Conservation (phyloP, 2,888 invertebrate genomes). For the Synergus umbraculus region DNA sequence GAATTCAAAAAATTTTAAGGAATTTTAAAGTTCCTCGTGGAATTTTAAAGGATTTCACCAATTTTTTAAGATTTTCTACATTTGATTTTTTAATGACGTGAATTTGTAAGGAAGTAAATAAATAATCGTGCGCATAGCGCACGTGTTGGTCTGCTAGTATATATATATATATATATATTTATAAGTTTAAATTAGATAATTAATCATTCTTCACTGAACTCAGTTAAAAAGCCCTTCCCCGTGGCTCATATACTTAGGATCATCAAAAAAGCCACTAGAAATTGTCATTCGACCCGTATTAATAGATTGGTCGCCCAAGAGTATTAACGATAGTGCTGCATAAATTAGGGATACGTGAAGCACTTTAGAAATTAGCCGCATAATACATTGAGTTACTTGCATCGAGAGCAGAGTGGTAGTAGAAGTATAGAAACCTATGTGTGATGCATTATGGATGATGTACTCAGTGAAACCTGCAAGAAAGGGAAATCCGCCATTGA, state of each 20-base stretch:
- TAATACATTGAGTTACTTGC: conserved; percentile 68
- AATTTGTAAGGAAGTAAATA: too few relatives aligned
- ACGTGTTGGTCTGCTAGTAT: too few relatives aligned
- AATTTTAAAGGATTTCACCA: too few relatives aligned
- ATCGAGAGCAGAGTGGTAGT: conserved; percentile 49
- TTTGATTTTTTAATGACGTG: too few relatives aligned
- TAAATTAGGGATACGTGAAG: conserved; percentile 62
- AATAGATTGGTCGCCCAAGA: conserved; percentile 46
- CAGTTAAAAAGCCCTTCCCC: background rate
- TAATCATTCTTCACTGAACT: background rate
- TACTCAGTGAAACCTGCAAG: background rate
- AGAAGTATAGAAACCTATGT: background rate
- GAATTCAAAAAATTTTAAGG: too few relatives aligned
- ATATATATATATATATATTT: too few relatives aligned
- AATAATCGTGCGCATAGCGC: too few relatives aligned
- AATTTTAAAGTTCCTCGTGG: too few relatives aligned
- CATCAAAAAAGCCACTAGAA: background rate
- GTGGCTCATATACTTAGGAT: background rate
- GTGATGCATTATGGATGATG: background rate
- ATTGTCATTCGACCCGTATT: conserved; percentile 46
- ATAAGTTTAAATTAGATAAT: too few relatives aligned
- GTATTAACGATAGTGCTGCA: conserved; percentile 61
- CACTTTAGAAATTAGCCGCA: conserved; percentile 72
- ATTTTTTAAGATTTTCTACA: too few relatives aligned
- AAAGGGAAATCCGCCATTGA: background rate